These are phyloP conservation scores for Apteryx mantelli DNA, from an alignment of 2,113 vertebrate genomes.

Conservation along the genomic window DNA sequence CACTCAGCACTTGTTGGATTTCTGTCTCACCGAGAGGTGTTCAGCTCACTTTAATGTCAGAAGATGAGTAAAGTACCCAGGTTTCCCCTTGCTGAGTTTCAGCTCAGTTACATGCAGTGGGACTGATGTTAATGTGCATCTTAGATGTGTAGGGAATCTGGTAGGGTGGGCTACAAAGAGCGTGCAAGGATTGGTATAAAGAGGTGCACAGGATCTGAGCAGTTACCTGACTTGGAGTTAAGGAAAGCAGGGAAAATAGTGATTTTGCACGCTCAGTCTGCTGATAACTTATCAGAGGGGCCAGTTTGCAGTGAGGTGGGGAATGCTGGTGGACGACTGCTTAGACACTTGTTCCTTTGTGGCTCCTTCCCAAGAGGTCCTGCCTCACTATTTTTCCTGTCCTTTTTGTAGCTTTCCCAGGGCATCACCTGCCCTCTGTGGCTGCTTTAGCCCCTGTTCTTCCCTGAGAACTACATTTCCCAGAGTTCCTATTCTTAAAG, in stretches of 20 bases:
- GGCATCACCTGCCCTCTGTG: background rate
- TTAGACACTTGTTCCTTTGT: background rate
- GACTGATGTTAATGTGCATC: background rate
- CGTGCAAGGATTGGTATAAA: fast-evolving
- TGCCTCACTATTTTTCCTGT: background rate
- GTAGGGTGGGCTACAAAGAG: background rate
- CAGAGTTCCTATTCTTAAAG: conserved; percentile 4
- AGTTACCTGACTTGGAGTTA: background rate
- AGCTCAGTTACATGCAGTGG: background rate
- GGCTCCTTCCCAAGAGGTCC: background rate
- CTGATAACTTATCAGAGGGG: background rate
- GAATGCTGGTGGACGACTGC: fast-evolving
- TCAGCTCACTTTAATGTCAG: background rate
- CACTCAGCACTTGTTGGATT: background rate
- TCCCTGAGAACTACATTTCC: conserved; percentile 42
- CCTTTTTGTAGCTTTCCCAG: background rate
- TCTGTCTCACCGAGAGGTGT: background rate
- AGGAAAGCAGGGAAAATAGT: background rate
- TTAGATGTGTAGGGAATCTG: background rate
- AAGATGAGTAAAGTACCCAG: background rate
- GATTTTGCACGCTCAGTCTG: background rate
- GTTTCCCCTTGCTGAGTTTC: background rate
- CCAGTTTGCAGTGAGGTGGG: fast-evolving
- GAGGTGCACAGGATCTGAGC: fast-evolving
- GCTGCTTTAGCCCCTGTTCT: background rate